Percentiles rank a stretch among this genome's conserved stretches.
phyloP scores from a whole-genome alignment of 1,140 invertebrate species.

The Popillia japonica region DNA sequence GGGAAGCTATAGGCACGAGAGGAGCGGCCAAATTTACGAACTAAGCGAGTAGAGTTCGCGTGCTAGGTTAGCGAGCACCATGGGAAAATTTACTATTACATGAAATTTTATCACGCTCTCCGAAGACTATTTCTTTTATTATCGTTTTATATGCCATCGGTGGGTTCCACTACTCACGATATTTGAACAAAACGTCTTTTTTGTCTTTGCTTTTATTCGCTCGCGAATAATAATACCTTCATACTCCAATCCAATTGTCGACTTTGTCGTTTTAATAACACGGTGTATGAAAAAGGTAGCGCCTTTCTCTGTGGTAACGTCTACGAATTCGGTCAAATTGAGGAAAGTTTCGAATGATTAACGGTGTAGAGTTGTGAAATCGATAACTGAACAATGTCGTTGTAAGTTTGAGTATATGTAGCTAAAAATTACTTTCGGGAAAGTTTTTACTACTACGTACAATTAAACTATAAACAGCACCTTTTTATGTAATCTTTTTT shows the following conservation, averaged over 20 bases:
- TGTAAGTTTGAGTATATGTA: no score
- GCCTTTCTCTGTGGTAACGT: no score
- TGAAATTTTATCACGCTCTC: constrained; percentile 18
- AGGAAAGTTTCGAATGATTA: no score
- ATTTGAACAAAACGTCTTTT: constrained; percentile 15
- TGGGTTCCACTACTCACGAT: constrained; percentile 3
- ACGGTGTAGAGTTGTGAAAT: no score
- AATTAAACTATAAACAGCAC: no score
- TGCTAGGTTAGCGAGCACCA: constrained; percentile 7
- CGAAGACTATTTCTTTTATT: constrained; percentile 19
- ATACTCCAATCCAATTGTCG: not conserved
- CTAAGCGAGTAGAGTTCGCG: constrained; percentile 3
- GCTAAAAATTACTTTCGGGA: no score
- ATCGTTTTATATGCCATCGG: constrained; percentile 18
- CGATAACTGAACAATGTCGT: no score
- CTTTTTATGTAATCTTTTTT: no score
- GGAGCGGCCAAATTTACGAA: not conserved
- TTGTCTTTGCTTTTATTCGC: not conserved
- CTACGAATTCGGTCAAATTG: no score
- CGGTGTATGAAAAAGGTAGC: no score
- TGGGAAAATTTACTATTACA: constrained; percentile 19
- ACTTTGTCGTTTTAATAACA: not conserved
- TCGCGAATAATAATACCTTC: not conserved
- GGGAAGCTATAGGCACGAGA: not conserved
- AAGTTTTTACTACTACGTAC: no score